Evolutionary conservation across 2,113 vertebrate species (phyloP), one percentile per base, ranked within the genome.

Genomic region (Oryzias melastigma): DNA sequence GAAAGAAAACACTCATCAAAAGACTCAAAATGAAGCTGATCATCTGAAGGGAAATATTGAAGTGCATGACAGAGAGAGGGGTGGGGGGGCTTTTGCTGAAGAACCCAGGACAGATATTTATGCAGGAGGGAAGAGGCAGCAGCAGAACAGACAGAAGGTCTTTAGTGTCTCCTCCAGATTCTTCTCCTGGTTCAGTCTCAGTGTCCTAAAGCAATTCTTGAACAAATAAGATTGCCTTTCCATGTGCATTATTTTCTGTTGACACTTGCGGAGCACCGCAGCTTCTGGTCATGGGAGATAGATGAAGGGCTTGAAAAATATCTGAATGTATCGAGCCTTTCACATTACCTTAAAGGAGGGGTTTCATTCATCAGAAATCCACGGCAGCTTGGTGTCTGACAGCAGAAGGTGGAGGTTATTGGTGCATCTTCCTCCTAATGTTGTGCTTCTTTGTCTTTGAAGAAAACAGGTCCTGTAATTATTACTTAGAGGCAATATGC

Each of bases 181-280:
- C 69, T 81, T 71, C 40, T 77, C 73, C 86, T 62, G 77, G 71
- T 77, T 91, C 83, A 87, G 90, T 90, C 86, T 85, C 80, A 46
- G 80, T 88, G 90, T 92, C 91, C 91, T 91, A 79, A 85, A 90
- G 90, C 90, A 80, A 89, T 92, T 92, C 85, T 91, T 89, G 85
- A 91, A 91, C 91, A 90, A 92, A 92, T 91, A 91, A 92, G 88
- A 90, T 92, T 91, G 90, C 89, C 86, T 91, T 88, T 90, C 90
- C 89, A 86, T 91, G 86, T 79, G 87, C 87, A 90, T 92, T 90
- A 90, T 91, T 91, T 91, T 92, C 88, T 91, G 89, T 92, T 92
- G 91, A 92, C 91, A 92, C 92, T 92, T 91, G 89, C 89, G 89
- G 91, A 91, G 91, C 86, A 85, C 84, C 83, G 60, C 76, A 86